Evolutionary conservation across 2,797 vertebrate genomes (phyloP).

Genomic region (Tauraco hartlaubi): DNA sequence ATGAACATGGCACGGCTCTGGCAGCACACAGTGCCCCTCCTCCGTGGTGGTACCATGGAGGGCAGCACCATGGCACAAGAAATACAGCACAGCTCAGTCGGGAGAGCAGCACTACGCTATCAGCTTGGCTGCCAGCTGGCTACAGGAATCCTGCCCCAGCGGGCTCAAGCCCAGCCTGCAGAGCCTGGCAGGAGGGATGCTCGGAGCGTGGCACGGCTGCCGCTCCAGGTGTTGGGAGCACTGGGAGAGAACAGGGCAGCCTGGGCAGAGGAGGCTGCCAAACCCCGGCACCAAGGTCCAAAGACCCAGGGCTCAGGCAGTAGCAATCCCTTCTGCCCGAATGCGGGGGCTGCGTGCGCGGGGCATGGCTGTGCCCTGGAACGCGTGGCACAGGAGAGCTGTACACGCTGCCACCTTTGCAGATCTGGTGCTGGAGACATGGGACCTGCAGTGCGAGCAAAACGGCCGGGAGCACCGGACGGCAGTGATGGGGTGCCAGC

Average conservation of each 20-base stretch:
- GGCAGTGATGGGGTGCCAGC: constrained; percentile 78
- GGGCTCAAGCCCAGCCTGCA: neutral
- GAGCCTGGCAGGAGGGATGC: neutral
- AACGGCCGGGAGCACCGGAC: constrained; percentile 90
- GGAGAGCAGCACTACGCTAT: fast-evolving
- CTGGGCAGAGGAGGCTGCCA: neutral
- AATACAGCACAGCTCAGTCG: fast-evolving
- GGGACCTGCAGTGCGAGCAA: constrained; percentile 84
- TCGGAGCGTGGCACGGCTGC: fast-evolving
- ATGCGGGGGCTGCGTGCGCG: fast-evolving
- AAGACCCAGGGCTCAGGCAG: fast-evolving
- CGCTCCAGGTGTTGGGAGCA: fast-evolving
- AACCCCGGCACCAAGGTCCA: neutral
- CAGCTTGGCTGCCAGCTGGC: neutral
- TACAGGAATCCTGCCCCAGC: neutral
- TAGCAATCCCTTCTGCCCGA: fast-evolving
- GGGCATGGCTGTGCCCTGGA: fast-evolving
- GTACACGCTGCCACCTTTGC: fast-evolving
- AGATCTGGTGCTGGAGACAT: constrained; percentile 87
- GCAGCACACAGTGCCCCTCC: neutral
- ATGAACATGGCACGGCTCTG: neutral
- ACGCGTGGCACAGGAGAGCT: fast-evolving
- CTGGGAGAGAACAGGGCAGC: fast-evolving
- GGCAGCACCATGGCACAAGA: fast-evolving
- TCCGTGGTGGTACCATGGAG: fast-evolving